Evolutionary conservation across 1,140 invertebrate genomes (phyloP), one percentile per base, ranked within the genome.

Genomic region (Drosophila parvula): DNA sequence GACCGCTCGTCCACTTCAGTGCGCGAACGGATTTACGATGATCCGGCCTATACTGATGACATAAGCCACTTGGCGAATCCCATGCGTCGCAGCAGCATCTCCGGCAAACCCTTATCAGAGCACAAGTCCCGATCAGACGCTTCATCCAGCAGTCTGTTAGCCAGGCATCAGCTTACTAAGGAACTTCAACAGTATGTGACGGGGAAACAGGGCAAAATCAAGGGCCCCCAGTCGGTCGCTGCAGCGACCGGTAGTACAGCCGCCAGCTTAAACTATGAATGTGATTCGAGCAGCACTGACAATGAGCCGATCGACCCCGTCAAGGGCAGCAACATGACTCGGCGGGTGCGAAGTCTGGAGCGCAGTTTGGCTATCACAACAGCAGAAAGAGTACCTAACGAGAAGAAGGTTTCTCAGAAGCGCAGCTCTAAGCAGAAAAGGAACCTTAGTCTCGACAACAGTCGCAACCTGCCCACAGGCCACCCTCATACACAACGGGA

Each of bases 1-100:
- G 89, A 91, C 58, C 84, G 88, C 6, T 81, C 91, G 14, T 48
- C 88, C 0, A 83, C 71, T 0, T 60, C 69, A 7, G 89, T 92
- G 6, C 80, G 91, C 22, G 91, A 92, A 47, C 80, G 91, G 11
- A 91, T 91, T 38, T 88, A 92, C 8, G 91, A 92, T 76, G 91
- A 92, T 76, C 91, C 91, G 2, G 91, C 91, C 28, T 92, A 92
- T 43, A 92, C 91, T 4, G 91, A 92, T 48, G 91, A 92, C 58
- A 92, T 92, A 16, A 91, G 91, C 55, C 91, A 92, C 45, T 60
- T 92, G 50, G 91, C 91, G 0, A 90, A 92, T 41, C 91, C 91
- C 7, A 56, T 91, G 64, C 84, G 91, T 10, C 81, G 91, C 27
- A 92, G 77, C 70, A 92, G 91, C 65, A 67, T 91, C 43, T 89